Evolutionary conservation across 2,797 vertebrate species (phyloP).

Genomic region (Tragopan temminckii): DNA sequence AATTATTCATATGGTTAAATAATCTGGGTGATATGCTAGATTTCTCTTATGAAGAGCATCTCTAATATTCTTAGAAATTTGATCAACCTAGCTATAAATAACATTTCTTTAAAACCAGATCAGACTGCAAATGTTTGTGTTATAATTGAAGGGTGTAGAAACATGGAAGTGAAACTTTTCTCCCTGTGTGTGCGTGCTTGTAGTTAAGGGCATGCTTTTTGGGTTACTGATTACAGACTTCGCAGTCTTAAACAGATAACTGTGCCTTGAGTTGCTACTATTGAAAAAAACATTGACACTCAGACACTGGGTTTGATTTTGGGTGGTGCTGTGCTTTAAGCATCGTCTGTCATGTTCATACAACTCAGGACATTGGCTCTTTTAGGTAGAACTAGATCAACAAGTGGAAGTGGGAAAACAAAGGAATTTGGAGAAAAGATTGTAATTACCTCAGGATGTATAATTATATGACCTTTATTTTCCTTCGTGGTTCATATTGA

Average conservation of each 20-base stretch:
- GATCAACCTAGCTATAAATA: neutral
- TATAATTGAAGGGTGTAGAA: neutral
- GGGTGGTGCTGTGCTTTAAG: neutral
- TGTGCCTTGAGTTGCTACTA: neutral
- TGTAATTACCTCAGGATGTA: neutral
- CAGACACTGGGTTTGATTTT: too few relatives aligned
- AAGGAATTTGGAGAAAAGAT: neutral
- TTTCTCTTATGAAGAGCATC: neutral
- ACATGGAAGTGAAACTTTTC: neutral
- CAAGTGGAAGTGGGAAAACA: neutral
- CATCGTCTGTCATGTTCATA: neutral
- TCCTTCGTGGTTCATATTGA: neutral
- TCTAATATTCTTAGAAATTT: neutral
- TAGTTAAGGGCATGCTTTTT: neutral
- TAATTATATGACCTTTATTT: neutral
- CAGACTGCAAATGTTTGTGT: neutral
- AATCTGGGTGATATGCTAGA: neutral
- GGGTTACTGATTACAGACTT: neutral
- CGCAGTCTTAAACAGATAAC: neutral
- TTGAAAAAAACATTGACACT: neutral
- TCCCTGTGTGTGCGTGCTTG: neutral
- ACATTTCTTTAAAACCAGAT: neutral
- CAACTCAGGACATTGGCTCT: neutral
- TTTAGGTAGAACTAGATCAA: neutral
- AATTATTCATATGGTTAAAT: conserved; percentile 17